phyloP scores from a whole-genome alignment of 2,797 vertebrate genomes.

The Xiphophorus birchmanni region DNA sequence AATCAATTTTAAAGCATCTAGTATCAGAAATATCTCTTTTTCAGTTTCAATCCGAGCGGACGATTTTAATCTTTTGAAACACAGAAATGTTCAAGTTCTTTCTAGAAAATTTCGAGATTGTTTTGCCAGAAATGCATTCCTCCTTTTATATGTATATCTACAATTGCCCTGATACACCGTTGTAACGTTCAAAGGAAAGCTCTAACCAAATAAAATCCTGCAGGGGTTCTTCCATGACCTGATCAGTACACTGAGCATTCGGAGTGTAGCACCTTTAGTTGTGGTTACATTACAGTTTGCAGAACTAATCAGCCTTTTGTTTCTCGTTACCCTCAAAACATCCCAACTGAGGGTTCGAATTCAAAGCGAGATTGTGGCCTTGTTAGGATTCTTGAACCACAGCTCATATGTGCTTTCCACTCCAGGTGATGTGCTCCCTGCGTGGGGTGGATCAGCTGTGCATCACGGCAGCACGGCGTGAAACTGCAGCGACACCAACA shows the following conservation, averaged over 20 bases:
- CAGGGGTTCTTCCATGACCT: neutral
- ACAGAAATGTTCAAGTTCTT: too few species aligned
- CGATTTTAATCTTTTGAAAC: neutral
- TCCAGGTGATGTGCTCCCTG: neutral
- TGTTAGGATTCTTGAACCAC: neutral
- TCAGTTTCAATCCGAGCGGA: too few species aligned
- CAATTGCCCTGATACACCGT: too few species aligned
- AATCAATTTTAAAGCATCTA: too few species aligned
- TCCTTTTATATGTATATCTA: too few species aligned
- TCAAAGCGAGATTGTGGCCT: neutral
- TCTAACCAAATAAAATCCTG: neutral
- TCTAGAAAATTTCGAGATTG: too few species aligned
- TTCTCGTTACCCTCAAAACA: neutral
- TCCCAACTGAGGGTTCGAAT: neutral
- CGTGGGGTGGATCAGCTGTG: neutral
- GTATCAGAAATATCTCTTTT: too few species aligned
- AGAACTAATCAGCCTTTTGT: constrained; percentile 2
- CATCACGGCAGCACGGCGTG: neutral
- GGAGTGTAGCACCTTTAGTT: too few species aligned
- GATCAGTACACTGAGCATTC: neutral
- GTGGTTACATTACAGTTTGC: neutral
- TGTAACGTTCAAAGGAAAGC: neutral
- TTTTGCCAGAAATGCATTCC: neutral
- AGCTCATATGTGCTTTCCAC: neutral
- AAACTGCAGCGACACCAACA: neutral